These are phyloP conservation scores for Glyphotaelius pellucidus DNA, from an alignment of 2,888 invertebrate species.

Conservation along the genomic window DNA sequence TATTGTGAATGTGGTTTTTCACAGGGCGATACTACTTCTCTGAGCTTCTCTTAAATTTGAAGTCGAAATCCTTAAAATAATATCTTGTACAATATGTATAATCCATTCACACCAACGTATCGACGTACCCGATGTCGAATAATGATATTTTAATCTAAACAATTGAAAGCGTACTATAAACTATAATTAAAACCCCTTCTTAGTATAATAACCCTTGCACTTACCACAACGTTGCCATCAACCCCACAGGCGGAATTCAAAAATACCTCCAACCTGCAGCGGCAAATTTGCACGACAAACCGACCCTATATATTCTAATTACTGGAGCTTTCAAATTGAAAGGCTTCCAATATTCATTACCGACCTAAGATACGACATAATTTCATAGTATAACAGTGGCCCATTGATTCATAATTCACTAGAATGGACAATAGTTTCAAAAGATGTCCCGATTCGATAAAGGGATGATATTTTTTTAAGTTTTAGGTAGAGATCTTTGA, in stretches of 20 bases:
- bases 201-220: background rate
- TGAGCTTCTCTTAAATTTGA: no score
- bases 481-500: no score
- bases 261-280: background rate
- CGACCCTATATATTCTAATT: conserved; percentile 16
- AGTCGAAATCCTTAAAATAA: no score
- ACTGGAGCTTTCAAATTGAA: conserved; percentile 7
- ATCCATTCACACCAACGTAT: no score
- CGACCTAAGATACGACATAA: background rate
- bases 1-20: no score
- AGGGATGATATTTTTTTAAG: no score
- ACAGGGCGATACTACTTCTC: no score
- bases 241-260: background rate
- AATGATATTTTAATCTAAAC: no score
- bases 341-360: conserved; percentile 2
- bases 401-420: background rate
- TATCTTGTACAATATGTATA: no score
- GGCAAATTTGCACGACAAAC: background rate
- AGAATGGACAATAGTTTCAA: background rate
- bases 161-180: background rate
- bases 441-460: no score
- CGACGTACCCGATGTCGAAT: no score
- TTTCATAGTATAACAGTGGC: background rate
- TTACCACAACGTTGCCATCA: background rate
- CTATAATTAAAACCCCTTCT: background rate